Evolutionary conservation across 2,113 vertebrate species (phyloP).

Genomic region (Ranitomeya variabilis): DNA sequence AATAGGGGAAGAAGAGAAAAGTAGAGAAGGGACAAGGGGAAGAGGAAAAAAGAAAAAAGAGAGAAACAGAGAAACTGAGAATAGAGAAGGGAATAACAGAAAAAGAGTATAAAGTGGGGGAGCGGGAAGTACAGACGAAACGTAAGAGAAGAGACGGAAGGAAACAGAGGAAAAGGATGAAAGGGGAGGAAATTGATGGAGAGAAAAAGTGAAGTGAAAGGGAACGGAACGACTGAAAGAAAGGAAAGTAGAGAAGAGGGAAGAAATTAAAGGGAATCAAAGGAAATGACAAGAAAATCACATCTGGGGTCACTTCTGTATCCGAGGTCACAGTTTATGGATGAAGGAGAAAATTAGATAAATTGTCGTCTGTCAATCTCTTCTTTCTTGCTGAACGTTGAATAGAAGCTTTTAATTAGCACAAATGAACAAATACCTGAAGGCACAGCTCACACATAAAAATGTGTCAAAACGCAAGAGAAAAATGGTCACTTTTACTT

Average conservation of each 20-base stretch:
- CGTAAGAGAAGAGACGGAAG: neutral
- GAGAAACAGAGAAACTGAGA: neutral
- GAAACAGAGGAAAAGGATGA: neutral
- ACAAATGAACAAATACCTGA: constrained; percentile 73
- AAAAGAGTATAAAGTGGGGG: neutral
- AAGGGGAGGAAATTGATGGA: neutral
- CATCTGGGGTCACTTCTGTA: neutral
- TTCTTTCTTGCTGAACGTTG: constrained; percentile 29
- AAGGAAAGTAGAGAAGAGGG: neutral
- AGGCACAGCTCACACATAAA: constrained; percentile 66
- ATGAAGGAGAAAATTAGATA: neutral
- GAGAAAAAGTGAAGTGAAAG: neutral
- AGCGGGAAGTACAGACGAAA: neutral
- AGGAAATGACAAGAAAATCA: neutral
- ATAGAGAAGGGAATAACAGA: neutral
- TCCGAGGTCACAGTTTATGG: neutral
- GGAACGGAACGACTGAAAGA: neutral
- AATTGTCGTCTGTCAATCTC: neutral
- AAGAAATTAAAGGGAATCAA: neutral
- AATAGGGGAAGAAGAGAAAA: neutral
- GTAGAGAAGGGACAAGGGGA: neutral
- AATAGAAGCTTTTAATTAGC: constrained; percentile 69
- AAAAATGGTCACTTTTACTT: constrained; percentile 53
- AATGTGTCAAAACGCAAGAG: constrained; percentile 60
- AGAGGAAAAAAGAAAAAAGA: neutral